Base-by-base conservation (phyloP, 1,140 invertebrate species). In the Frieseomelitta varia region DNA sequence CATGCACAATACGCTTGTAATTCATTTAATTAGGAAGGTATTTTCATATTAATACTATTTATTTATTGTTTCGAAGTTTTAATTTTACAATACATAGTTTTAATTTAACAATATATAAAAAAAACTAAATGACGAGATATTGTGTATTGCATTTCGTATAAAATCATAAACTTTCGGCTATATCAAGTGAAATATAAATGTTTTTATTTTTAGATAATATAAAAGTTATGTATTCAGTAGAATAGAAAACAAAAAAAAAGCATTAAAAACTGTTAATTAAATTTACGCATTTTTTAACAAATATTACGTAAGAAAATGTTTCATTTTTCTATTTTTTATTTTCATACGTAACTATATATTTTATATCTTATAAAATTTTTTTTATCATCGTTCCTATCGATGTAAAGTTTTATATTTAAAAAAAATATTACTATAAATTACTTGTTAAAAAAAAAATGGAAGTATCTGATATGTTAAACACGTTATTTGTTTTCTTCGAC, bases 41-140 rank as follows among this genome's bases (percentile, higher is more conserved):
- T 74, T 80, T 84, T 30, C 21, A 73, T 24, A n/a, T 73, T 67
- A 30, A 80, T 67, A 39, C 17, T 84, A 84, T 84, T 84, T 84
- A 84, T 84, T 84, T 84, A 67, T 84, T 72, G 21, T 30, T 80
- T 63, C 58, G 74, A 63, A 67, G 69, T 19, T 47, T 47, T 47
- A 47, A 47, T 47, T 47, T 47, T 47, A 47, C 39, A 47, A 47
- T 65, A 67, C 56, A 65, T 67, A 67, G 24, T 61, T 78, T 65
- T 72, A 77, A 53, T 27, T 65, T 51, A 61, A 65, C 39, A 12
- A 67, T 30, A 53, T 76, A 27, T 34, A 53, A 53, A 3, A 69
- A 69, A 12, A 71, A 56, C 27, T 74, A 51, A 27, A 78, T 53
- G 12, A 71, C 39, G 21, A 78, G 19, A 21, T 69, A 69, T 2